Percentiles rank a stretch among this genome's conserved stretches.
phyloP scores from a whole-genome alignment of 2,113 vertebrate genomes.

The Nerophis lumbriciformis region DNA sequence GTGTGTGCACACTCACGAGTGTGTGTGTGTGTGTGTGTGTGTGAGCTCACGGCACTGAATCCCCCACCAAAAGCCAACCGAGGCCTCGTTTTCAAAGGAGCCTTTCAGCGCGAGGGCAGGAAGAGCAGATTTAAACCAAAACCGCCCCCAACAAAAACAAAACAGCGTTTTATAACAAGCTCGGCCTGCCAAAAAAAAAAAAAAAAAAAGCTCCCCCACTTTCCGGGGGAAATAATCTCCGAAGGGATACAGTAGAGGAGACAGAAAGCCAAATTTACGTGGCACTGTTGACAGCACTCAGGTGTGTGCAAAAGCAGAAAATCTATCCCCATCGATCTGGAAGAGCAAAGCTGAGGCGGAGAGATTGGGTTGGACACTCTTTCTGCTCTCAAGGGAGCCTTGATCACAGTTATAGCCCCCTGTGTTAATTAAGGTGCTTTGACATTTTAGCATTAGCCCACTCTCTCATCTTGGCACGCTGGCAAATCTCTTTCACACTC shows the following conservation, averaged over 20 bases:
- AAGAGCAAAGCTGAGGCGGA: constrained; percentile 48
- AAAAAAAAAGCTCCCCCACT: constrained; percentile 39
- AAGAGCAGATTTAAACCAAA: constrained; percentile 50
- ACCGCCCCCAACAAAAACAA: constrained; percentile 43
- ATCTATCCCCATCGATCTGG: constrained; percentile 67
- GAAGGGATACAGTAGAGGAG: constrained; percentile 34
- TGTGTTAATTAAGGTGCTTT: constrained; percentile 72
- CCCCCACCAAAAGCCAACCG: constrained; percentile 32
- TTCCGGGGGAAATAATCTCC: constrained; percentile 53
- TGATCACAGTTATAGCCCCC: constrained; percentile 66
- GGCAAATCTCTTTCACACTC: constrained; percentile 55
- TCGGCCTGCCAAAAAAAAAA: constrained; percentile 43
- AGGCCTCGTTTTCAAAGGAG: constrained; percentile 52
- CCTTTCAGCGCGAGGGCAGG: constrained; percentile 52
- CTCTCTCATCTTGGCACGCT: constrained; percentile 56
- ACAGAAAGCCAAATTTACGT: constrained; percentile 54
- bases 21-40: constrained; percentile 11
- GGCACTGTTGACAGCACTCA: constrained; percentile 63
- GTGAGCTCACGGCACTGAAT: constrained; percentile 19
- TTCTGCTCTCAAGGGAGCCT: constrained; percentile 58
- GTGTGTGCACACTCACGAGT: constrained; percentile 29
- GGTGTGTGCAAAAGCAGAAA: constrained; percentile 70
- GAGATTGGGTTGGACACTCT: constrained; percentile 53
- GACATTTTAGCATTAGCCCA: constrained; percentile 62
- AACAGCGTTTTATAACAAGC: constrained; percentile 53